phyloP scores from a whole-genome alignment of 2,113 vertebrate species.

The Cnemophilus loriae region DNA sequence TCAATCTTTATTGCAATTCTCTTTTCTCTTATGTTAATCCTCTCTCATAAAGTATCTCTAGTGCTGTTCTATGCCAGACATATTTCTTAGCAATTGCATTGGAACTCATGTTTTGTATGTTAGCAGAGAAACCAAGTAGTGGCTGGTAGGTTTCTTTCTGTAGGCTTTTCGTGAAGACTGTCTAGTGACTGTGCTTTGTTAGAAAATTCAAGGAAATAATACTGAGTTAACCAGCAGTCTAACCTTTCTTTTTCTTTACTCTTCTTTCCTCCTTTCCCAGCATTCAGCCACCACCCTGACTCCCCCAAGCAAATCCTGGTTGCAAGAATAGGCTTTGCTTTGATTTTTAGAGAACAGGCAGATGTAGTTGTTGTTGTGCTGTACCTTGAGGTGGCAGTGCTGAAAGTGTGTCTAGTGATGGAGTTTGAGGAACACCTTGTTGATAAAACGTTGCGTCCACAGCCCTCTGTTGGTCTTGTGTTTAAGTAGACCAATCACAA shows the following conservation, averaged over 20 bases:
- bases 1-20: not conserved
- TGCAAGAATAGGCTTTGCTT: not conserved
- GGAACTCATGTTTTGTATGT: not conserved
- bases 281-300: not conserved
- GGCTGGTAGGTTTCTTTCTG: not conserved
- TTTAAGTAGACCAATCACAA: not conserved
- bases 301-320: not conserved
- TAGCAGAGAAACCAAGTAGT: not conserved
- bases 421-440: not conserved
- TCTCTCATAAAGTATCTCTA: not conserved
- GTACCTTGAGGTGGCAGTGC: not conserved
- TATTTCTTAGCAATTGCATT: not conserved
- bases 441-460: not conserved
- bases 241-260: not conserved
- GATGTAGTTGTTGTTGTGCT: not conserved
- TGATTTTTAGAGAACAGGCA: not conserved
- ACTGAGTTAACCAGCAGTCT: not conserved
- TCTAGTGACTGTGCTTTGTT: not conserved
- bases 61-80: not conserved
- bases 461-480: not conserved
- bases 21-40: not conserved
- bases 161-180: not conserved
- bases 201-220: not conserved
- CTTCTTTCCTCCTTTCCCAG: not conserved
- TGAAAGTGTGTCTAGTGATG: not conserved